Evolutionary conservation across 2,888 invertebrate species (phyloP).

Genomic region (Mythimna pallens): DNA sequence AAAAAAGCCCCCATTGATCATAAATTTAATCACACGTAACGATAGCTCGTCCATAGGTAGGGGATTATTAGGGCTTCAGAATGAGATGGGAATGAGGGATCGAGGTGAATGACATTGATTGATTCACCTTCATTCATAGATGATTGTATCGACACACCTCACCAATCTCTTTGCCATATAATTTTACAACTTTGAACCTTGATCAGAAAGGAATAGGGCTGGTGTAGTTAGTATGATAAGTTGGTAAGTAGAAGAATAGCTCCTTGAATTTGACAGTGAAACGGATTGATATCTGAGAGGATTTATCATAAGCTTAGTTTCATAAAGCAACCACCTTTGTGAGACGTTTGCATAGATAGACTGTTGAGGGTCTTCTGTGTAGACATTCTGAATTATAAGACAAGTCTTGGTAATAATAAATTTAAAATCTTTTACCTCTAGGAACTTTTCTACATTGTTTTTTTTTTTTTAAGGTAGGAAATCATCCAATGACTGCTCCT

Average conservation of each 20-base stretch:
- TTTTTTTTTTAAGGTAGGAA: too few species aligned
- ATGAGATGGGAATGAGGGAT: constrained; percentile 73
- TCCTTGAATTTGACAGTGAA: constrained; percentile 69
- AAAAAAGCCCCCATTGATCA: constrained; percentile 62
- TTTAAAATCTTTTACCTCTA: too few species aligned
- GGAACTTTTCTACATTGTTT: too few species aligned
- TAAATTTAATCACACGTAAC: constrained; percentile 69
- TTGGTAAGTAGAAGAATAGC: constrained; percentile 63
- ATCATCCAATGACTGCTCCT: too few species aligned
- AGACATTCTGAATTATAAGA: not conserved
- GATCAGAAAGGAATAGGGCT: not conserved
- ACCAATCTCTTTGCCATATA: constrained; percentile 11
- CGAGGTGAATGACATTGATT: constrained; percentile 78
- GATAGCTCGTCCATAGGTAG: constrained; percentile 61
- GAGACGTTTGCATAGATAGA: constrained; percentile 38
- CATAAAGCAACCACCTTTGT: constrained; percentile 52
- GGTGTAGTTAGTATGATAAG: constrained; percentile 6
- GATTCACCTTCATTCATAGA: constrained; percentile 75
- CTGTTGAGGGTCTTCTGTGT: not conserved
- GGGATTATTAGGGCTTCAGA: constrained; percentile 65
- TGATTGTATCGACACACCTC: constrained; percentile 65
- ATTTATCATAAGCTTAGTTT: constrained; percentile 73
- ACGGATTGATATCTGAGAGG: constrained; percentile 70
- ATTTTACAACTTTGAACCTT: constrained; percentile 38
- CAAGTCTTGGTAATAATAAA: too few species aligned